Base-by-base conservation (phyloP, 2,113 vertebrate genomes). In the Pachypanchax playfairii region DNA sequence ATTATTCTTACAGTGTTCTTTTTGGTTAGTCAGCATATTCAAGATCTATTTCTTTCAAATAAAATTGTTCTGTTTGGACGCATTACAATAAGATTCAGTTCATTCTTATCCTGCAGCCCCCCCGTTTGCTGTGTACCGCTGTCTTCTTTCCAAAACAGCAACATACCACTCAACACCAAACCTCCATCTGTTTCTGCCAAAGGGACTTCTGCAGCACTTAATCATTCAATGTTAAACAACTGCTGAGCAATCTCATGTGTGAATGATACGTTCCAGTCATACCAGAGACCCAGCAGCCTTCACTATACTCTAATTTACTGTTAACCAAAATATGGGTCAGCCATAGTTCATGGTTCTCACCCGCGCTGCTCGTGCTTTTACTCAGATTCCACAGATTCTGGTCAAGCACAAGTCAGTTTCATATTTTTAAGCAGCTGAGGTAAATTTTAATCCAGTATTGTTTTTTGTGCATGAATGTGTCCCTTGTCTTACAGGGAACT, bases 141-240 rank as follows among this genome's bases (percentile, higher is more conserved):
- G 59, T 33, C 56, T 58, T 69, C 48, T 36, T 29, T 53, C 25
- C 47, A 47, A 64, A 54, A 77, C 67, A 50, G 33, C n/a, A 52
- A 63, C 60, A 65, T 50, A 63, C 67, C 60, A 35, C 60, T 21
- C 44, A 68, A 35, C 29, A 48, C 39, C 46, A 76, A 78, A 76
- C 50, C 68, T 14, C 65, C 21, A 50, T 57, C 46, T 31, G 24
- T 26, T 42, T 48, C 61, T 70, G 65, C 73, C 71, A 80, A 38
- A 46, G 20, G 29, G n/a, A 80, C 71, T 71, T 49, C 74, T 39
- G 38, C 51, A 59, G 21, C 31, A 29, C 51, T 62, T 61, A 46
- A 35, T 61, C 31, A 73, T 67, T 59, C 55, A 56, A 49, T 56
- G 44, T 46, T 39, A 22, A 75, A 50, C 65, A 44, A 47, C 43